A percentile compares a stretch with the other conserved stretches of the same genome.
phyloP scores from a whole-genome alignment of 2,888 invertebrate genomes.

The Lymantria dispar region DNA sequence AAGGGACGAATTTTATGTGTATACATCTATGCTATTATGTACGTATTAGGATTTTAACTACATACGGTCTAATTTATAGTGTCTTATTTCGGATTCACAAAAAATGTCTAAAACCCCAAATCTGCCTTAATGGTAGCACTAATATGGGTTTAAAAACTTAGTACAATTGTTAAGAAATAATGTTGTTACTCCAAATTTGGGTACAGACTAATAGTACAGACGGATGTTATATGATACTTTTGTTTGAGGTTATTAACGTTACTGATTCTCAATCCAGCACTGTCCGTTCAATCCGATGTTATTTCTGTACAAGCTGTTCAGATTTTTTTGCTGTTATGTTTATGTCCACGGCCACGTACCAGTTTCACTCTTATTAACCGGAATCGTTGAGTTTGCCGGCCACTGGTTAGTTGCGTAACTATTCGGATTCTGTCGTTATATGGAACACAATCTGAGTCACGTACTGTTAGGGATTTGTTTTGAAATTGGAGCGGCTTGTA shows the following conservation, averaged over 20 bases:
- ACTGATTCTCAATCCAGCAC: neutral
- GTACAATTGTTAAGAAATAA: conserved; percentile 11
- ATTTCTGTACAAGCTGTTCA: conserved; percentile 32
- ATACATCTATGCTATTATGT: no score
- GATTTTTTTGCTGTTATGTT: conserved; percentile 30
- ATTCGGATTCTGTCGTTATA: conserved; percentile 65
- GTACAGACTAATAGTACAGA: conserved; percentile 1
- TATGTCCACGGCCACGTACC: conserved; percentile 44
- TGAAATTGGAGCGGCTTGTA: conserved; percentile 75
- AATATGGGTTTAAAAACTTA: neutral
- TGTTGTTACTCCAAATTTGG: conserved; percentile 3
- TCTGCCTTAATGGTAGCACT: neutral
- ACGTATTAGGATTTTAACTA: no score
- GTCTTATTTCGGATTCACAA: no score
- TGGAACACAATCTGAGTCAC: conserved; percentile 78
- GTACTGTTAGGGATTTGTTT: conserved; percentile 78
- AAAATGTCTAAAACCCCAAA: no score
- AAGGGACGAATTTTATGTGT: no score
- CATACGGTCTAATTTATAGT: no score
- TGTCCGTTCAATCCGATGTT: conserved; percentile 23
- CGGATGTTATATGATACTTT: conserved; percentile 10
- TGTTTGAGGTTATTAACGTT: conserved; percentile 10
- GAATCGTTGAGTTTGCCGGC: conserved; percentile 45
- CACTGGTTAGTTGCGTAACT: conserved; percentile 38
- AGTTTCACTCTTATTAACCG: conserved; percentile 69